A percentile compares a stretch with the other conserved stretches of the same genome.
Evolutionary conservation across 2,113 vertebrate species (phyloP).

Genomic region (Neodontobutis hainanensis): DNA sequence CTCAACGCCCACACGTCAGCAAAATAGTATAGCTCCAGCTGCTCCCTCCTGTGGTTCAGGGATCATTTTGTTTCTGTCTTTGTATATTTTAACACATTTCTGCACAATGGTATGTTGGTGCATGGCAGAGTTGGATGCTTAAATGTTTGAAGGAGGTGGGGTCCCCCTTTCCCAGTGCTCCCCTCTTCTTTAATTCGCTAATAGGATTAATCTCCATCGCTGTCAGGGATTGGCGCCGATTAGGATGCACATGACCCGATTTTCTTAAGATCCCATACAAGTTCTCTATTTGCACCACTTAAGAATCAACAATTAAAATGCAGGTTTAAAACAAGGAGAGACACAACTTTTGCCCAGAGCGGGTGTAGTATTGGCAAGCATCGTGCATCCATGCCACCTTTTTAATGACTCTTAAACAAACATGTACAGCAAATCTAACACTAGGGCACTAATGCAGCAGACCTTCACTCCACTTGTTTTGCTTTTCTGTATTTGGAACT

Average conservation of each 20-base stretch:
- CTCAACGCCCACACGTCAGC: slow-evolving; percentile 12
- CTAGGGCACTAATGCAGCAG: slow-evolving; percentile 29
- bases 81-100: slow-evolving; percentile 20
- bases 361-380: slow-evolving; percentile 26
- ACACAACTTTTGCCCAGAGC: slow-evolving; percentile 46
- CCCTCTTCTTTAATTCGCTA: slow-evolving; percentile 58
- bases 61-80: slow-evolving; percentile 27
- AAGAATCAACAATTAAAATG: slow-evolving; percentile 59
- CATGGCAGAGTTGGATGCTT: slow-evolving; percentile 33
- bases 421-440: slow-evolving; percentile 28
- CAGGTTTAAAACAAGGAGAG: slow-evolving; percentile 30
- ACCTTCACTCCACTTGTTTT: slow-evolving; percentile 34
- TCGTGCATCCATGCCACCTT: slow-evolving; percentile 39
- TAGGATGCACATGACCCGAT: slow-evolving; percentile 62
- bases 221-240: slow-evolving; percentile 61
- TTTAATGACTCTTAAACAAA: slow-evolving; percentile 68
- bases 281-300: slow-evolving; percentile 47
- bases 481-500: slow-evolving; percentile 42
- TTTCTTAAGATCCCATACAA: slow-evolving; percentile 54
- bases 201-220: slow-evolving; percentile 70
- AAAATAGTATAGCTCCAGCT: slow-evolving; percentile 29
- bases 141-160: slow-evolving; percentile 27
- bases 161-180: slow-evolving; percentile 16
- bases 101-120: slow-evolving; percentile 6
- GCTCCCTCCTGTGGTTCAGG: slow-evolving; percentile 38